These are phyloP conservation scores for Lagocephalus sceleratus DNA, from an alignment of 2,797 vertebrate species.

Conservation along the genomic window DNA sequence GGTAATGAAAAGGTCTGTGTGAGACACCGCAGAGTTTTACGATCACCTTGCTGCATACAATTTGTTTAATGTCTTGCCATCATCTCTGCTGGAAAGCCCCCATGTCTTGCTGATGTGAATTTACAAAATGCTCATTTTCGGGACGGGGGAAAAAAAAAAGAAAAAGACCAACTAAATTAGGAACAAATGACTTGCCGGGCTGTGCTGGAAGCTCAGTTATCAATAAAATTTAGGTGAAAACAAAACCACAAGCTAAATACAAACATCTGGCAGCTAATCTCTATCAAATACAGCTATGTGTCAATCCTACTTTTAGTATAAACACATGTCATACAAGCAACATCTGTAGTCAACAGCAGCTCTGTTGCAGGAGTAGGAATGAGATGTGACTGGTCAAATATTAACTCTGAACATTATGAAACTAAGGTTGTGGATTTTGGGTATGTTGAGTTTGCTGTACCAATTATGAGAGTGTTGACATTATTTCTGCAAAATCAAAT, in stretches of 20 bases:
- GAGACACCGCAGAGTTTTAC: constrained; percentile 77
- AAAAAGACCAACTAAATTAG: constrained; percentile 56
- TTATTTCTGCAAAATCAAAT: constrained; percentile 68
- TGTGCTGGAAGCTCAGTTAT: constrained; percentile 45
- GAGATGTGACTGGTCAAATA: constrained; percentile 72
- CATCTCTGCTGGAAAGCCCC: constrained; percentile 78
- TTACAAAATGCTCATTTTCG: constrained; percentile 70
- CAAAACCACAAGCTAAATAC: constrained; percentile 25
- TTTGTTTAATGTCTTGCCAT: constrained; percentile 82
- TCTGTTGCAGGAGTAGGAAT: constrained; percentile 49
- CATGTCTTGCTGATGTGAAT: constrained; percentile 71
- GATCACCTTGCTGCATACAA: constrained; percentile 72
- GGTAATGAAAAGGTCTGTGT: constrained; percentile 77
- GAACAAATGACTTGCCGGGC: constrained; percentile 72
- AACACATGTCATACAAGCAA: constrained; percentile 17
- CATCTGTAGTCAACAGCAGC: constrained; percentile 25
- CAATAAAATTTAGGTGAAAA: constrained; percentile 36
- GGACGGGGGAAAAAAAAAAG: constrained; percentile 13
- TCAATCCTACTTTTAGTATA: constrained; percentile 5
- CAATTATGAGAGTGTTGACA: constrained; percentile 68
- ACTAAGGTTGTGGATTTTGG: constrained; percentile 68
- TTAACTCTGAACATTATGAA: constrained; percentile 67
- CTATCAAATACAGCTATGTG: constrained; percentile 13
- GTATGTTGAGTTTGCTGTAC: constrained; percentile 64
- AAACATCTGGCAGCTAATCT: constrained; percentile 5